phyloP scores from a whole-genome alignment of 1,140 invertebrate species.

The Coenobita brevimanus region DNA sequence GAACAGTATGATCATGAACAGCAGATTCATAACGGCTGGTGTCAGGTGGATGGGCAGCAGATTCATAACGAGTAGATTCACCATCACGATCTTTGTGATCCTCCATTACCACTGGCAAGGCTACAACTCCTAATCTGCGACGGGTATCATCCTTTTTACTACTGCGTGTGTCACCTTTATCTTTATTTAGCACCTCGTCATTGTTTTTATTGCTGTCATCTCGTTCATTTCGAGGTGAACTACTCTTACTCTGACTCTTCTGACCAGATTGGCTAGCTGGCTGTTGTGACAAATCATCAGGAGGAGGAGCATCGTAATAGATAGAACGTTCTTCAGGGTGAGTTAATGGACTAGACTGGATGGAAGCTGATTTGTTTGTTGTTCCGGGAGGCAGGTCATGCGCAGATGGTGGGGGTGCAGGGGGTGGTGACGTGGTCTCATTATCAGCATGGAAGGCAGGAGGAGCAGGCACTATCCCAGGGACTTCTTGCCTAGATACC shows the following conservation, averaged over 20 bases:
- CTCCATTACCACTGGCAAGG: conserved; percentile 65
- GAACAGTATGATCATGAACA: conserved; percentile 60
- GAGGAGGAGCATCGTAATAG: conserved; percentile 69
- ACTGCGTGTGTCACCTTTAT: conserved; percentile 32
- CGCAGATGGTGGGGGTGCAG: conserved; percentile 47
- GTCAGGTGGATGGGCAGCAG: conserved; percentile 57
- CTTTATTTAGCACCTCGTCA: conserved; percentile 34
- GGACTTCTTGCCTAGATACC: conserved; percentile 64
- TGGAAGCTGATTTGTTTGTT: conserved; percentile 55
- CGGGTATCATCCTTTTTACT: conserved; percentile 58
- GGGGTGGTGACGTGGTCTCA: conserved; percentile 24
- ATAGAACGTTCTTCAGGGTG: conserved; percentile 69
- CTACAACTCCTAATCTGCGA: conserved; percentile 51
- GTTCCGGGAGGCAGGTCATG: conserved; percentile 55
- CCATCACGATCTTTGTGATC: conserved; percentile 63
- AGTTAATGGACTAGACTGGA: conserved; percentile 63
- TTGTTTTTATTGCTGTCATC: conserved; percentile 67
- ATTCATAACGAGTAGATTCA: conserved; percentile 67
- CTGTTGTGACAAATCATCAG: conserved; percentile 57
- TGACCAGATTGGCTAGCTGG: conserved; percentile 33
- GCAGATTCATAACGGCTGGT: conserved; percentile 68
- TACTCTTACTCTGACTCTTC: conserved; percentile 43
- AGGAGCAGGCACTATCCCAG: conserved; percentile 64
- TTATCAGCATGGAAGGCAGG: conserved; percentile 59
- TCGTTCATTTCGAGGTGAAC: conserved; percentile 62